Evolutionary conservation across 2,113 vertebrate genomes (phyloP), one percentile per base, ranked within the genome.

Genomic region (Phalacrocorax aristotelis): DNA sequence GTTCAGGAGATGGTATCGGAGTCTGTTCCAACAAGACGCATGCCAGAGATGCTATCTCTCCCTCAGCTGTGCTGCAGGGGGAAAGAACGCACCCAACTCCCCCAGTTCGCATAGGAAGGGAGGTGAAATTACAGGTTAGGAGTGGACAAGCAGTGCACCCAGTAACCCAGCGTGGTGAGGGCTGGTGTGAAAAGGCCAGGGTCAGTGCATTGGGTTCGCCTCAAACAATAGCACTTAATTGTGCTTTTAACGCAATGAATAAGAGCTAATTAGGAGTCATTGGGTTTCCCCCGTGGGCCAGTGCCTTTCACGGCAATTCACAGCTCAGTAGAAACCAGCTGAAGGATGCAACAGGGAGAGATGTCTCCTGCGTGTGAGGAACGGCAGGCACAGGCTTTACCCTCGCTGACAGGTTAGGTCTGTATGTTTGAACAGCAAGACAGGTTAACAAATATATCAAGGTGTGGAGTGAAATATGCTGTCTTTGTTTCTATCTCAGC

Each of bases 251-350:
- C 82, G 75, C 9, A 51, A n/a, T 72, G 51, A 94, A 76, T 87
- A 61, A 71, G 23, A 85, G 93, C 82, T 94, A 90, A 97, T 97
- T 96, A 93, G 92, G 62, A 96, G 84, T 82, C 81, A 60, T 6
- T 23, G 27, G 4, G 1, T 70, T 90, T 91, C 40, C 88, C 95
- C 95, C 27, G 52, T 91, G 84, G 95, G 95, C 57, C 87, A 75
- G 58, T 12, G 69, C 84, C 13, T 75, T 68, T 68, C 58, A 12
- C 44, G 61, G 92, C 68, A 22, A 15, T 7, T 68, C 83, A 26
- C 58, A 23, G 77, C 88, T 65, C 52, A 14, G 68, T 4, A n/a
- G 70, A 36, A 93, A 32, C n/a, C 13, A 21, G 3, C 57, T 51
- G 48, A 64, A 81, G 62, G 58, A 58, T 57, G 27, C 40, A 68